Conservation (phyloP, 1,140 invertebrate species). For the Ganaspis sp. region DNA sequence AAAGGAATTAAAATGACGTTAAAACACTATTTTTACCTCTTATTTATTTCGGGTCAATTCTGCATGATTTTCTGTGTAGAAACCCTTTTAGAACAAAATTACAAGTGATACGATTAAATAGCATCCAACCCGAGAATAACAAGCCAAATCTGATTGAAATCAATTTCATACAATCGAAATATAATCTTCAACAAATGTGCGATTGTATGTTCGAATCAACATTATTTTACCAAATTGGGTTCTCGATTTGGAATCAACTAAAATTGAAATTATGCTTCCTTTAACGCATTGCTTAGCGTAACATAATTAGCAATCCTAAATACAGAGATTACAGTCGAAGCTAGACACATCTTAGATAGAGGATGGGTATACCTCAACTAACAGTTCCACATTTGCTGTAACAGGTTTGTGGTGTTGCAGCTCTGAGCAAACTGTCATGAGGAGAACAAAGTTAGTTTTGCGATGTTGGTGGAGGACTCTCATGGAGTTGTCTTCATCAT, state of each 20-base stretch:
- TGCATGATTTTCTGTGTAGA: no score
- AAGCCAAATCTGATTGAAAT: no score
- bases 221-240: no score
- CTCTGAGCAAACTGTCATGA: conserved; percentile 25
- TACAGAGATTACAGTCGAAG: neutral
- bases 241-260: neutral
- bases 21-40: no score
- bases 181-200: no score
- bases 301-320: conserved; percentile 5
- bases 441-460: conserved; percentile 10
- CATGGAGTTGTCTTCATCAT: conserved; percentile 17
- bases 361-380: neutral
- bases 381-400: conserved; percentile 27
- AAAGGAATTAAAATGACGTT: no score
- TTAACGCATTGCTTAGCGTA: neutral
- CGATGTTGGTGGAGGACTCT: neutral
- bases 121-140: no score
- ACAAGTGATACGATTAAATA: no score
- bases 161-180: no score
- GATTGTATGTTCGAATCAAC: no score
- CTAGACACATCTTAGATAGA: neutral
- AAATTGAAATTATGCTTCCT: neutral
- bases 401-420: conserved; percentile 12
- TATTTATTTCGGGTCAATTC: no score
- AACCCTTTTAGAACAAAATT: no score